Evolutionary conservation across 2,888 invertebrate species (phyloP).

Genomic region (Lamellibrachia satsuma): DNA sequence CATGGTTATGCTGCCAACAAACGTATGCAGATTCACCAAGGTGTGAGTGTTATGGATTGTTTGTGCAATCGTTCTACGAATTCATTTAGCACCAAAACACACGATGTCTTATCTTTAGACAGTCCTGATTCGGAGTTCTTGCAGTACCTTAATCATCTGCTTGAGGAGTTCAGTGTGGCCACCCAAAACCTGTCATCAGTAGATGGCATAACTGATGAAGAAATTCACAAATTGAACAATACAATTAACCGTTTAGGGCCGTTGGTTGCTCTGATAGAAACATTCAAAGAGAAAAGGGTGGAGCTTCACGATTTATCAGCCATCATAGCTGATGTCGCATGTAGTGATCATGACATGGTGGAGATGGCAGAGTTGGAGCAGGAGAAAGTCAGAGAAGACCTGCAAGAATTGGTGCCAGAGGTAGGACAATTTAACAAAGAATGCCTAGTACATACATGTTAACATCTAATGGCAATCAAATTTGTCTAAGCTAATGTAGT

Average conservation of each 20-base stretch:
- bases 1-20: not conserved
- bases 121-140: not conserved
- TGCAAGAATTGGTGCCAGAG: not conserved
- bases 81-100: not conserved
- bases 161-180: not conserved
- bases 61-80: not conserved
- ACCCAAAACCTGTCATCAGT: not conserved
- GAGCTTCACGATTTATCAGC: not conserved
- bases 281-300: not conserved
- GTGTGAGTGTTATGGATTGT: not conserved
- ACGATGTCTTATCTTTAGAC: not conserved
- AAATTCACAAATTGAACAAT: not conserved
- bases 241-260: not conserved
- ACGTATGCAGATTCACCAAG: not conserved
- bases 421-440: not conserved
- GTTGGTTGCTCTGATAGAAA: not conserved
- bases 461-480: not conserved
- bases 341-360: not conserved
- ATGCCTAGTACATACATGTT: not conserved
- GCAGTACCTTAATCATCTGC: conserved; percentile 10
- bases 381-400: not conserved
- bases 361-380: conserved; percentile 1
- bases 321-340: not conserved
- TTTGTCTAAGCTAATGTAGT: no score
- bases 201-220: not conserved